These are phyloP conservation scores for Phrynocephalus vlangalii DNA, from an alignment of 2,797 vertebrate genomes.

Conservation along the genomic window DNA sequence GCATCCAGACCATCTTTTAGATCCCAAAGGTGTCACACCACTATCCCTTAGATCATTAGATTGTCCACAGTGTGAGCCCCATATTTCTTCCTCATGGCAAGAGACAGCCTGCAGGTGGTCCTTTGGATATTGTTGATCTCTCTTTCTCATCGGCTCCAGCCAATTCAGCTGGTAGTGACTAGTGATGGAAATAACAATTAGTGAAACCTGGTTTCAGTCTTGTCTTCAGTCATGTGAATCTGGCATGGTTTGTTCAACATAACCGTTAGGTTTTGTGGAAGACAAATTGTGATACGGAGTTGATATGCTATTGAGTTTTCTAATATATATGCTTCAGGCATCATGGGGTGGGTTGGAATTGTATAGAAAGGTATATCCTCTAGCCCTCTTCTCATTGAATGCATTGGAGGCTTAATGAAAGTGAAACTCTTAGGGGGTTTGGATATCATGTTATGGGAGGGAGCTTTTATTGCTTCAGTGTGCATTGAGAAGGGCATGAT, in stretches of 20 bases:
- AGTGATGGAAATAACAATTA: neutral
- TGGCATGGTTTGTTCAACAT: neutral
- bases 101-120: neutral
- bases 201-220: too few species aligned
- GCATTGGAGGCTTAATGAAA: neutral
- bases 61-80: neutral
- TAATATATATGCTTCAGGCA: constrained; percentile 25
- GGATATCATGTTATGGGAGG: neutral
- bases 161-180: neutral
- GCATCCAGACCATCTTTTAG: neutral
- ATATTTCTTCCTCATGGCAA: neutral
- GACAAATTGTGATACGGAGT: neutral
- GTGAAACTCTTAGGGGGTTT: neutral
- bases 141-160: neutral
- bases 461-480: neutral
- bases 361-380: constrained; percentile 40
- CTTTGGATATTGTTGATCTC: neutral
- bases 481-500: too few species aligned
- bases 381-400: neutral
- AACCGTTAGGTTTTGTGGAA: constrained; percentile 21
- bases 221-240: too few species aligned
- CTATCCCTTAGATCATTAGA: neutral
- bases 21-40: neutral
- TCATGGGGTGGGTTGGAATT: constrained; percentile 10
- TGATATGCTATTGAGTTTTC: neutral